Base-by-base conservation (phyloP, 2,113 vertebrate genomes). In the Laticauda colubrina region DNA sequence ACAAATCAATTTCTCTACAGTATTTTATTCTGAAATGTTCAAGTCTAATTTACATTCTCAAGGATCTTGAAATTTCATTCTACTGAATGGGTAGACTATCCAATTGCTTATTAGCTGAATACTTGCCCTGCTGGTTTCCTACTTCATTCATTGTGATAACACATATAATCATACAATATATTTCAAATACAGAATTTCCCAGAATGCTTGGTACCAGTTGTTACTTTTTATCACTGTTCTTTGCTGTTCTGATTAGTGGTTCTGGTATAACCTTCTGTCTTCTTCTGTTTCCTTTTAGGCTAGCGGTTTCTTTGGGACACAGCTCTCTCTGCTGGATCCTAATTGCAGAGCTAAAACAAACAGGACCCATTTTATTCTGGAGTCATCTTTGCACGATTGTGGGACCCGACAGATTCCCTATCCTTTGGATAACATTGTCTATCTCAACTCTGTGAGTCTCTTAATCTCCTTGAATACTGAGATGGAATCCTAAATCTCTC, bases 281-380 rank as follows among this genome's bases (percentile, higher is more conserved):
- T 90, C n/a, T 86, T 86, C 48, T 56, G 34, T 43, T 20, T 91
- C 75, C 12, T 96, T 97, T 89, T 96, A 99, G 99, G 98, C 97
- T 10, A 98, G 93, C 0, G 97, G 98, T 75, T 97, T 98, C 95
- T 34, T 94, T 7, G 97, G 98, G 91, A 97, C 98, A 85, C 98
- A 98, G 93, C 97, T 99, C 93, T 99, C 98, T 0, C 97, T 99
- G 59, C 95, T 98, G 96, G 99, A 99, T 97, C 98, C 97, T 90
- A 95, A 97, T 56, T 99, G 99, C 97, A 99, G 98, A 97, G 99
- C 99, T 92, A 98, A 94, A 90, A 97, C 97, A 94, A 99, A 99
- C 75, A 97, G 95, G 92, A 99, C 99, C 87, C 99, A 99, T 97
- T 99, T 99, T 97, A 98, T 98, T 48, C 95, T 99, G 97, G 98